Base-by-base conservation (phyloP, 2,797 vertebrate species). In the Acrocephalus scirpaceus region DNA sequence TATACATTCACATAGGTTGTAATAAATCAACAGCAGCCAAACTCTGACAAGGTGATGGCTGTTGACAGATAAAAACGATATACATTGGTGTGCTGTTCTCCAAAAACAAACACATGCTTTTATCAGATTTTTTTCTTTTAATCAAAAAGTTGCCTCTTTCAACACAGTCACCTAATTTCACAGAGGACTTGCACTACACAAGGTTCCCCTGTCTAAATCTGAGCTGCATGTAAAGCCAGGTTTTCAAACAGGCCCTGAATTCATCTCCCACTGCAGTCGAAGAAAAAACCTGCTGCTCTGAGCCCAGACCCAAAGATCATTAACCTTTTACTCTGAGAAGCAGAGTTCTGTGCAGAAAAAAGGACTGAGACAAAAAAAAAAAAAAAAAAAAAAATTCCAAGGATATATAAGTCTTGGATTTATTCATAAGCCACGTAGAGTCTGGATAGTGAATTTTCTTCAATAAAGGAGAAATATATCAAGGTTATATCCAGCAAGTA, bases 11-110 rank as follows among this genome's bases (percentile, higher is more conserved):
- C 96, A 95, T 93, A 97, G 94, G 93, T 93, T 96, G 97, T 93
- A 97, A 98, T 98, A 97, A 98, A 98, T 98, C 97, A 98, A 97
- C 92, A 96, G 86, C 90, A 92, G 89, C 90, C 93, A 88, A 97
- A 95, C 95, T 75, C 97, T 97, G 97, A 97, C 97, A 97, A 95
- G 95, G 95, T 96, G 96, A 97, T 97, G 96, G 93, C 96, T 96
- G 97, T 97, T 97, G 97, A 97, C 97, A 97, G 97, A 97, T 97
- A 97, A 97, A 97, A 97, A 69, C 54, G 90, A 97, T 96, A 97
- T 70, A 86, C 47, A 27, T 77, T 95, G 91, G 90, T 74, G 44
- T 91, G 93, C 96, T 89, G 79, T 79, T 97, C 96, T 97, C 94
- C 92, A 94, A 97, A 97, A 97, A 96, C 97, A 97, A 97, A 97